Base-by-base conservation (phyloP, 2,888 invertebrate species). In the Polydrusus pterygomalis region DNA sequence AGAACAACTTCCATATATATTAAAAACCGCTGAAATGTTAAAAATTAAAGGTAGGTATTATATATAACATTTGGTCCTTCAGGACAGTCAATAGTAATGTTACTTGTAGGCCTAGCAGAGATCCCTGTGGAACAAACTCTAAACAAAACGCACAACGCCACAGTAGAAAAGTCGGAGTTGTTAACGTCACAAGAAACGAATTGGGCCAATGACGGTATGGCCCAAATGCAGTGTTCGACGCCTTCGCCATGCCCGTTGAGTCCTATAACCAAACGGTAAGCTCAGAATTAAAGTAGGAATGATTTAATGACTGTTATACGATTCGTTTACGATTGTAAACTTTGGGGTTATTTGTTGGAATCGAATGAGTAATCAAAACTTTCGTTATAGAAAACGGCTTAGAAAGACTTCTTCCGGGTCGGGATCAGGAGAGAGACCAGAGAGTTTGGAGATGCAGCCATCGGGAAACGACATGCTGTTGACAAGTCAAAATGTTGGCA, bases 11-110 rank as follows among this genome's bases (percentile, higher is more conserved):
- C 95, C 95, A 76, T 91, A 92, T 88, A 92, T 93, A 81, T 88
- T 92, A 76, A 92, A 96, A 90, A 96, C 96, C 30, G 96, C 96
- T 0, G 95, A 95, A 86, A 93, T 94, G 87, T 90, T 96, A 65
- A 96, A 96, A 89, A 95, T 96, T 74, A 96, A 96, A 88, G 96
- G 87, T 87, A 80, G 5, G 6, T 13, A 40, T 15, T 17, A n/a
- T n/a, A n/a, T n/a, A n/a, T n/a, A n/a, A n/a, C n/a, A n/a, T n/a
- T n/a, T n/a, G n/a, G n/a, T n/a, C n/a, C n/a, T n/a, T n/a, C n/a
- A n/a, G n/a, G n/a, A n/a, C n/a, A n/a, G n/a, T n/a, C n/a, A n/a
- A n/a, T n/a, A n/a, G n/a, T n/a, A n/a, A n/a, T n/a, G n/a, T n/a
- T n/a, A n/a, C n/a, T 20, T 40, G 25, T 73, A 87, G 86, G 96